These are phyloP conservation scores for Odontocolon sp. DNA, from an alignment of 2,888 invertebrate genomes.

Conservation along the genomic window DNA sequence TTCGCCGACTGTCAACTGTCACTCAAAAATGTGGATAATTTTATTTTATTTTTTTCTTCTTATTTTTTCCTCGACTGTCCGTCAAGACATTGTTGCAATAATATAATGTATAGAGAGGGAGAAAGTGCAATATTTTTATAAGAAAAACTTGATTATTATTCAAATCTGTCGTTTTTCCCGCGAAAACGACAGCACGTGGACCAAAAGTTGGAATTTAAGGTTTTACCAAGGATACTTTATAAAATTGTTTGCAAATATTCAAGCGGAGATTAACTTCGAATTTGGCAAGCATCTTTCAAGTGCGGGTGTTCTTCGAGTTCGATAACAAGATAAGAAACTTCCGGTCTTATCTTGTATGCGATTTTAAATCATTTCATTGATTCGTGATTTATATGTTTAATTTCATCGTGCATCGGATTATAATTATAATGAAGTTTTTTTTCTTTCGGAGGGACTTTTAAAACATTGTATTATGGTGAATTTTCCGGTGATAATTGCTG, in stretches of 20 bases:
- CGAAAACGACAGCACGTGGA: too few species aligned
- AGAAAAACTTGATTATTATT: not conserved
- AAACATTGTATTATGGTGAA: too few species aligned
- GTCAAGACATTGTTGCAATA: not conserved
- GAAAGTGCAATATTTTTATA: conserved; percentile 1
- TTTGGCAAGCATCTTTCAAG: not conserved
- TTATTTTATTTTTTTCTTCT: not conserved
- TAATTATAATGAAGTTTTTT: not conserved
- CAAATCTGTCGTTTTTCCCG: too few species aligned
- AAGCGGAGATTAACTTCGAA: too few species aligned
- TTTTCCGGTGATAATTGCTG: too few species aligned
- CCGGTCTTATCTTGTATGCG: not conserved
- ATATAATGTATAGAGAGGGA: not conserved
- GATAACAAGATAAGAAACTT: not conserved
- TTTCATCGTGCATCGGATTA: not conserved
- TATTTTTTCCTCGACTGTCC: not conserved
- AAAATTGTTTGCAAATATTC: too few species aligned
- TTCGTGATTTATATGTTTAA: not conserved
- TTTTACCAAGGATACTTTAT: too few species aligned
- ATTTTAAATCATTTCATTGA: not conserved
- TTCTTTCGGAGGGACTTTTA: too few species aligned
- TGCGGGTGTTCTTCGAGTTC: conserved; percentile 14
- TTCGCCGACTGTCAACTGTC: conserved; percentile 28
- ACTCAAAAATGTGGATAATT: not conserved
- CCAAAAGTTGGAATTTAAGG: too few species aligned